Conservation (phyloP, 2,797 vertebrate species). For the Triplophysa bombifrons region DNA sequence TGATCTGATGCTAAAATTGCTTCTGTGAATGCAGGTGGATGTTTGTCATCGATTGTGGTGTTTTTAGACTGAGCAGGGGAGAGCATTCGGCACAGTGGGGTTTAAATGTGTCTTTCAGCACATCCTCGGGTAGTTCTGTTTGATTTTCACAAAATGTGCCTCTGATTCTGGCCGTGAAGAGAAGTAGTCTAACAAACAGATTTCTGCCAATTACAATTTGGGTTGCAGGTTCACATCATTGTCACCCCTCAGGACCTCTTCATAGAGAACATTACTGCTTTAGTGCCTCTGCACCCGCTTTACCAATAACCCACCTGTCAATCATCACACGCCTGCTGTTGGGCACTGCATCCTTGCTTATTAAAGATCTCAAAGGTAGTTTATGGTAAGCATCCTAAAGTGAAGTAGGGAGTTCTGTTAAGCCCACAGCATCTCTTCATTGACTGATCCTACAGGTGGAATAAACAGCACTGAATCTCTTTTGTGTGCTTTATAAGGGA, state of each 20-base stretch:
- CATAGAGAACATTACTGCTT: neutral
- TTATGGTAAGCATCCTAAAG: no score
- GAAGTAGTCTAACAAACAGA: slow-evolving; percentile 3
- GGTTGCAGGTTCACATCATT: slow-evolving; percentile 5
- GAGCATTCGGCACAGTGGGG: neutral
- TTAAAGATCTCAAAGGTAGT: no score
- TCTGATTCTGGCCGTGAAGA: neutral
- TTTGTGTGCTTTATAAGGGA: slow-evolving; percentile 23
- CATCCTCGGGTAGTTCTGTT: neutral
- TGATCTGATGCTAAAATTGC: slow-evolving; percentile 3
- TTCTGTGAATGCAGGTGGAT: slow-evolving; percentile 10
- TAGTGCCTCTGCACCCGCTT: slow-evolving; percentile 18
- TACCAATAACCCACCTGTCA: neutral
- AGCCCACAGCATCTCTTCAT: no score
- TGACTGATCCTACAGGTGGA: no score
- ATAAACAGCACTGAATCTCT: neutral
- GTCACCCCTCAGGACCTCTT: neutral
- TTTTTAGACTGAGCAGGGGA: slow-evolving; percentile 9
- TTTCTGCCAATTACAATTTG: slow-evolving; percentile 21
- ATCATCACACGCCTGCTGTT: neutral
- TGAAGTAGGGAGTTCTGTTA: neutral
- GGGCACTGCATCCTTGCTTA: no score
- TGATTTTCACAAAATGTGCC: slow-evolving; percentile 18
- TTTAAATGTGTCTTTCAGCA: neutral
- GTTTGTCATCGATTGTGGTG: slow-evolving; percentile 20